phyloP scores from a whole-genome alignment of 2,113 vertebrate genomes.

The Megaceryle torquata region DNA sequence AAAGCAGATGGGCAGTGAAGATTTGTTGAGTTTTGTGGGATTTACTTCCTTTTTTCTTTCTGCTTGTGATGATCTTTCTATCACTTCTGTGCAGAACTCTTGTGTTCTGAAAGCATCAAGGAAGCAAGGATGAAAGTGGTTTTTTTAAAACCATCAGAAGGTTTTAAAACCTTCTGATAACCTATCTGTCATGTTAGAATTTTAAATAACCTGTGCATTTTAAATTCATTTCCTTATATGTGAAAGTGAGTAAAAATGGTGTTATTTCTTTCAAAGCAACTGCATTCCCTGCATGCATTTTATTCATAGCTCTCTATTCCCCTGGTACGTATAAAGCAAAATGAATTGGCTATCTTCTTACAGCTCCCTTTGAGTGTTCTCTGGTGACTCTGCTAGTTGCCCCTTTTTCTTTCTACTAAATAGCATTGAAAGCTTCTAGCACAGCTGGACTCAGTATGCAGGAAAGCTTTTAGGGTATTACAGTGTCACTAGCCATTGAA shows the following conservation, averaged over 20 bases:
- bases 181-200: neutral
- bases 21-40: neutral
- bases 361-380: conserved; percentile 75
- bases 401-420: conserved; percentile 40
- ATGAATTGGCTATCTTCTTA: conserved; percentile 80
- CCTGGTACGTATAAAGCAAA: conserved; percentile 72
- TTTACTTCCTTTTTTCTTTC: neutral
- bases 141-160: neutral
- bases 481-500: conserved; percentile 75
- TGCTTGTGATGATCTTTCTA: neutral
- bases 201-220: neutral
- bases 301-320: conserved; percentile 81
- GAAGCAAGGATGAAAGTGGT: neutral
- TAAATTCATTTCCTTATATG: neutral
- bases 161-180: neutral
- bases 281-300: conserved; percentile 72
- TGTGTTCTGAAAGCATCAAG: neutral
- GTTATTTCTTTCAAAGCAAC: neutral
- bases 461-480: conserved; percentile 72
- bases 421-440: conserved; percentile 74
- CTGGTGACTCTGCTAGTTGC: conserved; percentile 68
- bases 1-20: neutral
- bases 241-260: neutral
- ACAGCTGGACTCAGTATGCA: conserved; percentile 78
- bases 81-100: neutral